A percentile compares a stretch with the other conserved stretches of the same genome.
Conservation (phyloP, 2,888 invertebrate species). For the Drosophila fulvimacula region DNA sequence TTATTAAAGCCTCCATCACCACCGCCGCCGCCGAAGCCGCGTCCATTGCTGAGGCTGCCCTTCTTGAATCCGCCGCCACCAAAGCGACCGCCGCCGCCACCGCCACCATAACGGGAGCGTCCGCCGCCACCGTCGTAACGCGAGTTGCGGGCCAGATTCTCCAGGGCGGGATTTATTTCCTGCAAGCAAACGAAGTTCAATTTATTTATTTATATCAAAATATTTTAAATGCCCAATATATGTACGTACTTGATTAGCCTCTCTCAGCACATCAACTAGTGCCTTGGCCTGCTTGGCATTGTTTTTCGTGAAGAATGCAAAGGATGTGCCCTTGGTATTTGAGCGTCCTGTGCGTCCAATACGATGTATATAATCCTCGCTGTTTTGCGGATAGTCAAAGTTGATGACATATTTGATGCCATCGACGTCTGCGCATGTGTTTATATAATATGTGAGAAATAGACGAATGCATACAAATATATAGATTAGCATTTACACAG, state of each 20-base stretch:
- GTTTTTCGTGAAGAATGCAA: constrained; percentile 96
- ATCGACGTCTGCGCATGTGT: constrained; percentile 92
- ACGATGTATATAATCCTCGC: constrained; percentile 97
- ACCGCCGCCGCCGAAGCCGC: constrained; percentile 64
- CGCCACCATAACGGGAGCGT: constrained; percentile 86
- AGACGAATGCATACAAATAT: constrained; percentile 18
- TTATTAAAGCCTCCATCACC: constrained; percentile 63
- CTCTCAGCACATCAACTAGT: constrained; percentile 93
- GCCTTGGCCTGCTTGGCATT: constrained; percentile 95
- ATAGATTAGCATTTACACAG: constrained; percentile 25
- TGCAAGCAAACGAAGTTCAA: constrained; percentile 53
- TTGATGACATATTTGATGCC: constrained; percentile 98
- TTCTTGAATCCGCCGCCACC: constrained; percentile 68
- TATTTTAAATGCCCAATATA: background rate
- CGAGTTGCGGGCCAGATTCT: constrained; percentile 90
- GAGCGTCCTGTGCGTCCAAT: constrained; percentile 97
- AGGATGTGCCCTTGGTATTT: constrained; percentile 94
- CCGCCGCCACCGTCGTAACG: constrained; percentile 87
- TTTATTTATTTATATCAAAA: background rate
- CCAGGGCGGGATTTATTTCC: constrained; percentile 94
- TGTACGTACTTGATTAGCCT: constrained; percentile 93
- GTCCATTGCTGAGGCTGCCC: constrained; percentile 71
- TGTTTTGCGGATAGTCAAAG: constrained; percentile 97
- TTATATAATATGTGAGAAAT: constrained; percentile 23
- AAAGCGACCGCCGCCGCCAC: constrained; percentile 78